Percentiles rank a stretch among this genome's conserved stretches.
These are phyloP conservation scores for Sorex maritimensis DNA, from an alignment of 2,797 vertebrate genomes.

Conservation along the genomic window DNA sequence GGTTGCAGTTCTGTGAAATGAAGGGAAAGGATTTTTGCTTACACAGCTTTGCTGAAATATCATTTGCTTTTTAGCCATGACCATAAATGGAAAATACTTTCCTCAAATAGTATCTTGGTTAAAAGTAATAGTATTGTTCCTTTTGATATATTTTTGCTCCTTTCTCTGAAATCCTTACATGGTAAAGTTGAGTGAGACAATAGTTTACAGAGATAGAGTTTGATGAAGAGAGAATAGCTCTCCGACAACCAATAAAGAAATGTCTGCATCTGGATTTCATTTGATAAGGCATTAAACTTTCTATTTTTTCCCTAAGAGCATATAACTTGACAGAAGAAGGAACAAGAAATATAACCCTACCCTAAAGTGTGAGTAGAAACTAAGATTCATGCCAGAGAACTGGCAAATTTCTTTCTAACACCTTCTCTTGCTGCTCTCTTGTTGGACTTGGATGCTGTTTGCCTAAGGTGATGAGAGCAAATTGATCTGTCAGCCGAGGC, in stretches of 20 bases:
- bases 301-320: neutral
- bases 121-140: slow-evolving; percentile 65
- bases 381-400: slow-evolving; percentile 33
- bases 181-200: slow-evolving; percentile 76
- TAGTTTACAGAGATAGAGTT: slow-evolving; percentile 51
- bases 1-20: slow-evolving; percentile 80
- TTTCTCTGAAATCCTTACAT: slow-evolving; percentile 83
- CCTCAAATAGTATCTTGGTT: slow-evolving; percentile 77
- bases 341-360: neutral
- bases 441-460: slow-evolving; percentile 65
- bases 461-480: slow-evolving; percentile 71
- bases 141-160: slow-evolving; percentile 81
- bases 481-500: slow-evolving; percentile 61
- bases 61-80: slow-evolving; percentile 79
- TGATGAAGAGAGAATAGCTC: slow-evolving; percentile 49
- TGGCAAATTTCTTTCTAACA: slow-evolving; percentile 38
- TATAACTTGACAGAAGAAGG: neutral
- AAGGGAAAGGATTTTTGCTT: slow-evolving; percentile 75
- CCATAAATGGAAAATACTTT: slow-evolving; percentile 85
- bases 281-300: neutral
- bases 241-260: neutral
- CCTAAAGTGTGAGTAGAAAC: slow-evolving; percentile 45
- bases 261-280: neutral
- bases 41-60: slow-evolving; percentile 71
- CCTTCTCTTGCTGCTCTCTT: neutral